These are phyloP conservation scores for Stenopsyche tienmushanensis DNA, from an alignment of 1,140 invertebrate species.

Conservation along the genomic window DNA sequence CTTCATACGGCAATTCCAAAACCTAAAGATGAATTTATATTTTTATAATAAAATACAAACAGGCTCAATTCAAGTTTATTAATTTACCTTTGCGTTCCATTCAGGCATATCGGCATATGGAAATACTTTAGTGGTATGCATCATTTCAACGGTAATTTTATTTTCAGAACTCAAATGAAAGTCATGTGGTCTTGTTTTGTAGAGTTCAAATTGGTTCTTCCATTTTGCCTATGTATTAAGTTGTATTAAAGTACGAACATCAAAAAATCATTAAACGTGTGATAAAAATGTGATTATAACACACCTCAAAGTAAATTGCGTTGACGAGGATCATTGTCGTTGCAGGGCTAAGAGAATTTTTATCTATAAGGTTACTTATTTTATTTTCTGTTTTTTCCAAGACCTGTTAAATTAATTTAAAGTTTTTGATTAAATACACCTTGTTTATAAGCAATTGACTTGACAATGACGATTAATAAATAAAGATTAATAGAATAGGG, in stretches of 20 bases:
- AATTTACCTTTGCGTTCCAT: conserved; percentile 29
- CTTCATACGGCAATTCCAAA: conserved; percentile 62
- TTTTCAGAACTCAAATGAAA: conserved; percentile 27
- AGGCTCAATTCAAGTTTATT: neutral
- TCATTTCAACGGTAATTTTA: conserved; percentile 28
- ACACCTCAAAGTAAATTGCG: conserved; percentile 78
- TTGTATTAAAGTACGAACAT: no score
- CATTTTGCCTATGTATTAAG: conserved; percentile 34
- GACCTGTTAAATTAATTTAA: conserved; percentile 24
- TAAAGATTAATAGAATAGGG: no score
- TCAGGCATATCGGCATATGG: conserved; percentile 26
- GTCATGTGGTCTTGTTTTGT: conserved; percentile 13
- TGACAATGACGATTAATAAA: no score
- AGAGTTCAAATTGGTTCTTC: conserved; percentile 25
- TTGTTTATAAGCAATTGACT: no score
- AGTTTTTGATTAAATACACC: no score
- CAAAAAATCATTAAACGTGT: neutral
- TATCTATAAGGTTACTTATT: conserved; percentile 51
- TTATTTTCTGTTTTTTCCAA: conserved; percentile 35
- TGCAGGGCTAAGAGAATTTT: conserved; percentile 51
- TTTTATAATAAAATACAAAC: neutral
- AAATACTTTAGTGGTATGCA: conserved; percentile 26
- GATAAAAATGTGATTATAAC: neutral
- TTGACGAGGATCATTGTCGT: conserved; percentile 69
- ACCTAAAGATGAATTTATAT: conserved; percentile 44